A percentile compares a stretch with the other conserved stretches of the same genome.
Evolutionary conservation across 2,797 vertebrate genomes (phyloP).

Genomic region (Pteronotus mesoamericanus): DNA sequence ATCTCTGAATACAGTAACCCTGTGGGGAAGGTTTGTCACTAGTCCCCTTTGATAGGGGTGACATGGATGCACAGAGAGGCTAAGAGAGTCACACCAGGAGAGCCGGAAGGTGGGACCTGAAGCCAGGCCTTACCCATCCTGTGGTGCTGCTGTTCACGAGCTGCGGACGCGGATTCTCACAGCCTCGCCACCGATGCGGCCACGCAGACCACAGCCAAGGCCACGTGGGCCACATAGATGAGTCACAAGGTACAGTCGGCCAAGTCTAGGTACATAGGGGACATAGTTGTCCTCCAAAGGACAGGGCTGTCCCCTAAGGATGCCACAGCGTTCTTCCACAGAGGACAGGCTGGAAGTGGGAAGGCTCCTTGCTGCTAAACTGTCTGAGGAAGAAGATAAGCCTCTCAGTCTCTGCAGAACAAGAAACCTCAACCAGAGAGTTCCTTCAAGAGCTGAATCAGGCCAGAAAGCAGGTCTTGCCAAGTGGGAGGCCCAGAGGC

Average conservation of each 20-base stretch:
- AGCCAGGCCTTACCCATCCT: not conserved
- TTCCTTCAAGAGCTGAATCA: not conserved
- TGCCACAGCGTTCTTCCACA: accelerated
- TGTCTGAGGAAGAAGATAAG: not conserved
- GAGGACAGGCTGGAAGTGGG: not conserved
- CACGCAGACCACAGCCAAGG: accelerated
- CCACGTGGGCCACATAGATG: accelerated
- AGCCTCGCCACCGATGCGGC: not conserved
- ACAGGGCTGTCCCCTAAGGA: accelerated
- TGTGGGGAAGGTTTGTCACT: not conserved
- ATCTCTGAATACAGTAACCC: not conserved
- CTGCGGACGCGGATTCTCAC: not conserved
- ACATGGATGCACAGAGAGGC: not conserved
- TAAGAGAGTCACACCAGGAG: not conserved
- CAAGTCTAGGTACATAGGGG: not conserved
- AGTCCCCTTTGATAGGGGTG: not conserved
- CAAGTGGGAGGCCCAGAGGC: not conserved
- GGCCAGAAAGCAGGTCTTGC: not conserved
- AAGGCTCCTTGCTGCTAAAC: not conserved
- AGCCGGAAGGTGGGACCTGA: accelerated
- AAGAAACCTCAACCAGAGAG: not conserved
- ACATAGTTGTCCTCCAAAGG: not conserved
- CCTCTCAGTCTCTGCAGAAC: not conserved
- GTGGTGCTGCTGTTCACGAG: accelerated
- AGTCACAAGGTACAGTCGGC: not conserved